phyloP scores from a whole-genome alignment of 2,113 vertebrate species.

The Callorhinus ursinus region DNA sequence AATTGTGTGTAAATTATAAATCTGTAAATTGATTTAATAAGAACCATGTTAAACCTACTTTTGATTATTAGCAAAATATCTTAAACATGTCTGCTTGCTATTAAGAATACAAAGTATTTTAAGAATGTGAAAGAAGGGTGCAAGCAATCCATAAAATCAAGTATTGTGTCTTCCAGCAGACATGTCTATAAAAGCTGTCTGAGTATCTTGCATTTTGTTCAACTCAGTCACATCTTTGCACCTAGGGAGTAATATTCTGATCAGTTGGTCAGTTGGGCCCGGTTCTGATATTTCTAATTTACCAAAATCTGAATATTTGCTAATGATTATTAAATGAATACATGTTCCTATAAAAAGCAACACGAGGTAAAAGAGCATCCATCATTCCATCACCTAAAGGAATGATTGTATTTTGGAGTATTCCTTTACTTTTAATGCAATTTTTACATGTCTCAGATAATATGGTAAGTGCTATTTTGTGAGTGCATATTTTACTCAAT shows the following conservation, averaged over 20 bases:
- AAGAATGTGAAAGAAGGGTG: not conserved
- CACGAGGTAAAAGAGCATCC: not conserved
- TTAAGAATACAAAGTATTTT: not conserved
- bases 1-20: not conserved
- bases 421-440: constrained; percentile 63
- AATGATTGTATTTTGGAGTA: constrained; percentile 66
- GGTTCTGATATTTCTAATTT: not conserved
- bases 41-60: constrained; percentile 19
- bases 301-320: not conserved
- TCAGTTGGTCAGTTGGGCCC: not conserved
- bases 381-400: not conserved
- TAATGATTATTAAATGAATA: constrained; percentile 56
- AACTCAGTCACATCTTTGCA: not conserved
- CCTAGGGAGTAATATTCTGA: not conserved
- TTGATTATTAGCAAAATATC: constrained; percentile 31
- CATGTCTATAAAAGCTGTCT: not conserved
- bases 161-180: not conserved
- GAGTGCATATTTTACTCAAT: constrained; percentile 62
- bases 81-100: not conserved
- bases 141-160: not conserved
- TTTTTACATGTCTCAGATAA: constrained; percentile 67
- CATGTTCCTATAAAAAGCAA: not conserved
- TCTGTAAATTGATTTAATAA: not conserved
- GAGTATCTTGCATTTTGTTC: not conserved
- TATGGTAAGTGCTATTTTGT: constrained; percentile 75